Percentiles rank a stretch among this genome's conserved stretches.
Conservation (phyloP, 2,113 vertebrate species). For the Saiga tatarica region DNA sequence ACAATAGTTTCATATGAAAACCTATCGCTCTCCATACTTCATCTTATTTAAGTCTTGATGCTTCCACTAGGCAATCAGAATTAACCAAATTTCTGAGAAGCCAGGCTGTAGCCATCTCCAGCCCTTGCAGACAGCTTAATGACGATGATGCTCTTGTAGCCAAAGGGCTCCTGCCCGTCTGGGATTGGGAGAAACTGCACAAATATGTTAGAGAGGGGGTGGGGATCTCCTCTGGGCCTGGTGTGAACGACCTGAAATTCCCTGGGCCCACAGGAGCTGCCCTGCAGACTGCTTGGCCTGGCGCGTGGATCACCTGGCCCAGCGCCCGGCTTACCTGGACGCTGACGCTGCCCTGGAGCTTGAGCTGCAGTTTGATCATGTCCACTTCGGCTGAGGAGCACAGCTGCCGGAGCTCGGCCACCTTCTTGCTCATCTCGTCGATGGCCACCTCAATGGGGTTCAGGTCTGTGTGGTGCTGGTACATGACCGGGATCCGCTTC, state of each 20-base stretch:
- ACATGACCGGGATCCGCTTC: conserved; percentile 97
- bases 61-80: neutral
- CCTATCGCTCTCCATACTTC: neutral
- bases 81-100: neutral
- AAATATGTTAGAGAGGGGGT: accelerated
- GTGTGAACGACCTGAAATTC: neutral
- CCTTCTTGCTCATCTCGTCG: conserved; percentile 98
- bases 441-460: conserved; percentile 99
- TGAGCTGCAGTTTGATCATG: conserved; percentile 98
- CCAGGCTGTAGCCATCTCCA: neutral
- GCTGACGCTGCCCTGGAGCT: conserved; percentile 97
- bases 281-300: too few species aligned
- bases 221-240: neutral
- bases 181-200: neutral
- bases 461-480: conserved; percentile 97
- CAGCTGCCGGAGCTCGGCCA: conserved; percentile 93
- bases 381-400: conserved; percentile 95
- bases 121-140: neutral
- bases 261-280: neutral
- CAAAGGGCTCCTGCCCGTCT: neutral
- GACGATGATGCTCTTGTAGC: neutral
- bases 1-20: neutral
- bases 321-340: conserved; percentile 89
- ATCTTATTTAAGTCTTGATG: neutral
- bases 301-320: accelerated